Evolutionary conservation across 2,888 invertebrate genomes (phyloP).

Genomic region (Calliopum simillimum): DNA sequence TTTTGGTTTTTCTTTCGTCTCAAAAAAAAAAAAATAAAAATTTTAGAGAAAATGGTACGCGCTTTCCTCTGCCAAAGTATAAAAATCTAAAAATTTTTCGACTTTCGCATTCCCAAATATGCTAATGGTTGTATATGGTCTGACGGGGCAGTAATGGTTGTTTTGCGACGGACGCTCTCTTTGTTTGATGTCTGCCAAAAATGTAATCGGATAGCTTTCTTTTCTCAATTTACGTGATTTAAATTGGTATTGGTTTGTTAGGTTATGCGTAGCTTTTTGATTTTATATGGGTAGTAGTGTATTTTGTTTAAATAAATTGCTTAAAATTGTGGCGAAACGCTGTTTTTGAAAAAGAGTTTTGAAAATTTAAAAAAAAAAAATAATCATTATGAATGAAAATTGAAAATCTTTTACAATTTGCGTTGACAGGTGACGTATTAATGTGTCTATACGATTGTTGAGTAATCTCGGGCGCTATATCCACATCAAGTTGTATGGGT

Average conservation of each 20-base stretch:
- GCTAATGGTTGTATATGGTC: conserved; percentile 40
- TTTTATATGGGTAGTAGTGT: neutral
- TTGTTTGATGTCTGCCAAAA: conserved; percentile 19
- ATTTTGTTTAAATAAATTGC: neutral
- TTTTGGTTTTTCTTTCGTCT: conserved; percentile 17
- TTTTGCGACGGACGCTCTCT: no score
- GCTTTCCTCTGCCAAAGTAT: neutral
- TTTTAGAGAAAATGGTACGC: conserved; percentile 2
- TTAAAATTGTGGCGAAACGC: no score
- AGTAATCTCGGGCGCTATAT: conserved; percentile 18
- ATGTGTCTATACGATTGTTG: conserved; percentile 8
- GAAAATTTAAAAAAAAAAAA: no score
- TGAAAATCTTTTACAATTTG: conserved; percentile 2
- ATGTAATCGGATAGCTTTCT: conserved; percentile 50
- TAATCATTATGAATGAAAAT: neutral
- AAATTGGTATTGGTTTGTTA: neutral
- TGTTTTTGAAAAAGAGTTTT: no score
- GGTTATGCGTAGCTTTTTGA: neutral
- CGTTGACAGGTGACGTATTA: conserved; percentile 14
- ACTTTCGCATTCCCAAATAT: conserved; percentile 51
- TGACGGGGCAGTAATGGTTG: neutral
- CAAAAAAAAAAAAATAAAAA: no score
- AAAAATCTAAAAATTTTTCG: neutral
- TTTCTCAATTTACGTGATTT: conserved; percentile 1
- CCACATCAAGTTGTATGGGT: conserved; percentile 39